Base-by-base conservation (phyloP, 2,797 vertebrate species). In the Ispidina picta region DNA sequence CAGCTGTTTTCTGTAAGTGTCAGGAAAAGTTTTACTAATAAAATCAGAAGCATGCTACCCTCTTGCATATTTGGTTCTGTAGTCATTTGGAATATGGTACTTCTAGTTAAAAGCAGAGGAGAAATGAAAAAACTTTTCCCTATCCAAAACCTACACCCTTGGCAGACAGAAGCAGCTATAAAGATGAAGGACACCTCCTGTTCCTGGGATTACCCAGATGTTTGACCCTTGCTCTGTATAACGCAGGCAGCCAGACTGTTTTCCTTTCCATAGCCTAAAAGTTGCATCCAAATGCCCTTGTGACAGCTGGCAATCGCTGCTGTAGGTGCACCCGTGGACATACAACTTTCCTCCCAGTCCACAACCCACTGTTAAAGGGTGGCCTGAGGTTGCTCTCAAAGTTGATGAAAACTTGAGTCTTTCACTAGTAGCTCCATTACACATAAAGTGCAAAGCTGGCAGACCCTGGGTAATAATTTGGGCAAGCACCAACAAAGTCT, bases 1-100 rank as follows among this genome's bases (percentile, higher is more conserved):
- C 60, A 69, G 46, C 46, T 73, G 44, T 55, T 91, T 86, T 48
- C 77, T 68, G 29, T 74, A 92, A 55, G 23, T 65, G 68, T 51
- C 73, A 77, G 48, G 49, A 92, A 88, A 90, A 26, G 29, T 90
- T 93, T 86, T 71, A 49, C 19, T 66, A 62, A 58, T 43, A 73
- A 91, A 90, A 84, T 55, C n/a, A 80, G 44, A 10, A 7, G 8
- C 31, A 43, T 58, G 29, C 20, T 63, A n/a, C 62, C 15, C 20
- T 82, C 41, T 51, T 25, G 58, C 26, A 14, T 70, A 49, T 62
- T 86, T 80, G 21, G 43, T 84, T 84, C 71, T 33, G 12, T 18
- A 88, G 48, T 46, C 41, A 55, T 89, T 92, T 22, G 2, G 31
- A 91, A 26, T 41, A 14, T 44, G n/a, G 28, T 77, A 28, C 33